Evolutionary conservation across 2,113 vertebrate genomes (phyloP).

Genomic region (Neogale vison): DNA sequence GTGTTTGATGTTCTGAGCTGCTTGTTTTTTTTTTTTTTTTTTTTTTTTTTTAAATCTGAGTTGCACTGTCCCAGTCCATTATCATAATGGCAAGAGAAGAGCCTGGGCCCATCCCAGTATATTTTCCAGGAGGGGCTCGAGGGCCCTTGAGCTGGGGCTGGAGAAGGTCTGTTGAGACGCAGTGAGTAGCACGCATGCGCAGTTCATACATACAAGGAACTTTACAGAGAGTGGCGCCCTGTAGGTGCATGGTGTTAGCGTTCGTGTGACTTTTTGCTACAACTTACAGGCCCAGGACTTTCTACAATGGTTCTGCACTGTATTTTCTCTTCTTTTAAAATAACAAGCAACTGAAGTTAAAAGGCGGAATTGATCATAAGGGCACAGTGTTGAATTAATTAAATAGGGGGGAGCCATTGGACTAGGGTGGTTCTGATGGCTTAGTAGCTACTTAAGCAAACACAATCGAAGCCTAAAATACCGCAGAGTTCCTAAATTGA

Average conservation of each 20-base stretch:
- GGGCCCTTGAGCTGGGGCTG: background rate
- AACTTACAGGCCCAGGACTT: background rate
- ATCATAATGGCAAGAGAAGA: background rate
- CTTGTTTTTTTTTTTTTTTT: background rate
- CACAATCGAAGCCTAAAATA: background rate
- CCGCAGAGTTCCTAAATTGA: background rate
- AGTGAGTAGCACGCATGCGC: background rate
- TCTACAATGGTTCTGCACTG: background rate
- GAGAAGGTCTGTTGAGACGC: background rate
- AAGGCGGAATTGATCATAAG: background rate
- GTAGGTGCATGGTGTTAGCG: background rate
- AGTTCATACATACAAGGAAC: background rate
- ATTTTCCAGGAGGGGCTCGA: background rate
- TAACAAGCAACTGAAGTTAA: background rate
- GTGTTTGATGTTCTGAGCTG: conserved; percentile 5
- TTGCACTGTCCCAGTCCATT: background rate
- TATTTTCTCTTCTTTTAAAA: background rate
- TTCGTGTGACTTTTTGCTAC: background rate
- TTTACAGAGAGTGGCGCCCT: background rate
- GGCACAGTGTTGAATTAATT: background rate
- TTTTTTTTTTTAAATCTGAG: background rate
- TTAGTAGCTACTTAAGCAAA: background rate
- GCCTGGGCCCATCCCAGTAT: background rate
- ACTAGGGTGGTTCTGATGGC: background rate
- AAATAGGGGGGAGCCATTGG: background rate